Conservation (phyloP, 2,113 vertebrate species). For the Lagenorhynchus albirostris region DNA sequence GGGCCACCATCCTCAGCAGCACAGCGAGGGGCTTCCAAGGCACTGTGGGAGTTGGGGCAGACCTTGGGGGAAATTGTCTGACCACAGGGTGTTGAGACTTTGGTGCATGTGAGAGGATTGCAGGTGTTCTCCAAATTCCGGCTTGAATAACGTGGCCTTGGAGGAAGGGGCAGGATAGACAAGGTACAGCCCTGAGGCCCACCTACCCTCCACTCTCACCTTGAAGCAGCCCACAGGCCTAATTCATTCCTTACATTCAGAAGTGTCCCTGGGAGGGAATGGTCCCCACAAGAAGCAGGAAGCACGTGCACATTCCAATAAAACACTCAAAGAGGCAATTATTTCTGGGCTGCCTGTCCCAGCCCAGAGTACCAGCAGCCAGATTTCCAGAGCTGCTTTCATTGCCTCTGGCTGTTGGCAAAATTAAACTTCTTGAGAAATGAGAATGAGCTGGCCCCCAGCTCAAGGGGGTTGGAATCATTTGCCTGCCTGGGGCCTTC, state of each 20-base stretch:
- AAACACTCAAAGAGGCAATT: constrained; percentile 65
- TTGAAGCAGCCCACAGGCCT: background rate
- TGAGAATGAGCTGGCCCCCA: constrained; percentile 46
- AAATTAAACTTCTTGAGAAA: constrained; percentile 70
- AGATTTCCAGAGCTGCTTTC: constrained; percentile 66
- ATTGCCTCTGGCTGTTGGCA: constrained; percentile 73
- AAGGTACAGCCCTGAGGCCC: background rate
- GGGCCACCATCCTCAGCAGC: background rate
- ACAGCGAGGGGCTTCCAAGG: background rate
- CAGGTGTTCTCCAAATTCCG: constrained; percentile 18
- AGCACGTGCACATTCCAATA: constrained; percentile 57
- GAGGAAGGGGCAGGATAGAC: background rate
- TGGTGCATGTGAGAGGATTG: background rate
- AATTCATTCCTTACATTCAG: constrained; percentile 26
- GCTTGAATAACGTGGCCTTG: background rate
- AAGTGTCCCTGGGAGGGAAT: background rate
- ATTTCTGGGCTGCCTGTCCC: constrained; percentile 66
- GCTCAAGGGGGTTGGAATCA: constrained; percentile 6
- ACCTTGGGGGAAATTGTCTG: background rate
- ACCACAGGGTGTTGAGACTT: background rate
- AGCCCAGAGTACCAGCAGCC: constrained; percentile 42
- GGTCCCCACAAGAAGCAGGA: background rate
- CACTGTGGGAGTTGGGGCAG: background rate
- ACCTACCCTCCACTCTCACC: background rate
- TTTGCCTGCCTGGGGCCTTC: background rate